These are phyloP conservation scores for Drosophila tristis DNA, from an alignment of 1,140 invertebrate species.

Conservation along the genomic window DNA sequence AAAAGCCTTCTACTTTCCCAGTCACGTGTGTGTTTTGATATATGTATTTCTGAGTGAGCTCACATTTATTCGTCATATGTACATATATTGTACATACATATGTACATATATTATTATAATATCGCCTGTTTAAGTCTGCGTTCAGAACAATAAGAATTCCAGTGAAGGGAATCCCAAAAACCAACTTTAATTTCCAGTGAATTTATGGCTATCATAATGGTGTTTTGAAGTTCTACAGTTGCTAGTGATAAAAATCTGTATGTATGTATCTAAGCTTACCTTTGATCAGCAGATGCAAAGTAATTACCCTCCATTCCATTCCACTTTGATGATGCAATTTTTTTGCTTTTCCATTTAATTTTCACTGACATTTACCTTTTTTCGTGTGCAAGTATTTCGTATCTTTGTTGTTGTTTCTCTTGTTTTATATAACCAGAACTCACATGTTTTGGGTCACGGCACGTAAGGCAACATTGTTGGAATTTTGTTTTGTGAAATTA, in stretches of 20 bases:
- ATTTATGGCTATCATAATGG: too few species aligned
- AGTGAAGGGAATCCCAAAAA: too few species aligned
- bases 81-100: neutral
- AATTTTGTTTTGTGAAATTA: constrained; percentile 19
- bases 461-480: constrained; percentile 42
- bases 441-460: constrained; percentile 47
- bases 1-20: too few species aligned
- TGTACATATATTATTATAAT: neutral
- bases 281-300: constrained; percentile 1
- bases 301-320: neutral
- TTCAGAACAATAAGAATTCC: too few species aligned
- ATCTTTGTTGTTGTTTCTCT: constrained; percentile 17
- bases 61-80: neutral
- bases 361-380: constrained; percentile 24
- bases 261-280: constrained; percentile 5
- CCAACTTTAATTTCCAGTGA: too few species aligned
- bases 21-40: too few species aligned
- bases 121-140: too few species aligned
- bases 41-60: too few species aligned
- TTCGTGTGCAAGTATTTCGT: constrained; percentile 12
- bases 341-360: constrained; percentile 20
- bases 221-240: too few species aligned
- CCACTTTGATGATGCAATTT: constrained; percentile 11
- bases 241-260: too few species aligned
- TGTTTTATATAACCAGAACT: constrained; percentile 40